Evolutionary conservation across 2,113 vertebrate genomes (phyloP).

Genomic region (Catharus bicknelli): DNA sequence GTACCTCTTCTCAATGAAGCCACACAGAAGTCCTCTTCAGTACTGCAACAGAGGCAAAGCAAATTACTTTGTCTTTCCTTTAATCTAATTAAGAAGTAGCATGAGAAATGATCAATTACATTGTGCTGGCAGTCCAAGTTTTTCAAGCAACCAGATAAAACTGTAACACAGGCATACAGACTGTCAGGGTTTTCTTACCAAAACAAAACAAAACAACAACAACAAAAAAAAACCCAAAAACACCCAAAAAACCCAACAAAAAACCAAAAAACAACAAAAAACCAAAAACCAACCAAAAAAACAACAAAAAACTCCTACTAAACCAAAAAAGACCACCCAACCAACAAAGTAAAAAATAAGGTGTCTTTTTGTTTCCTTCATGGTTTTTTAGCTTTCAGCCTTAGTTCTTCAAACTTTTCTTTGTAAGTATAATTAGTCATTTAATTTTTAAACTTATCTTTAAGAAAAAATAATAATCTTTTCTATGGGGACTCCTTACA

Average conservation of each 20-base stretch:
- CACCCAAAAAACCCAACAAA: background rate
- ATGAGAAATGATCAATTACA: background rate
- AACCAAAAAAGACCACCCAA: background rate
- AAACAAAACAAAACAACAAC: accelerated
- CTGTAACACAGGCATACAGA: background rate
- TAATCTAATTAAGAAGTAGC: background rate
- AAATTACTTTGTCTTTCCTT: background rate
- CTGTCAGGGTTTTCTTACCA: background rate
- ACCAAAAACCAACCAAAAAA: too few relatives aligned
- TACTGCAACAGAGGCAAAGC: background rate
- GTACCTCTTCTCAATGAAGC: background rate
- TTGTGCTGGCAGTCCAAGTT: background rate
- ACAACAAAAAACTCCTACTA: too few relatives aligned
- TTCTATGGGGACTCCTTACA: background rate
- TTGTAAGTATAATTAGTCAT: background rate
- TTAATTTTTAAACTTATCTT: background rate
- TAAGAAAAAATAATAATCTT: background rate
- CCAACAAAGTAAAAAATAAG: background rate
- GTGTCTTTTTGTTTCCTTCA: background rate
- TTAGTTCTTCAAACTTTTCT: background rate
- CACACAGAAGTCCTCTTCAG: background rate
- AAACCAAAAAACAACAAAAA: background rate
- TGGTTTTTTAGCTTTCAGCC: background rate
- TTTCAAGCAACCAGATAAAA: background rate
- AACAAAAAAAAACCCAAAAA: too few relatives aligned